Evolutionary conservation across 2,113 vertebrate species (phyloP).

Genomic region (Cacatua alba): DNA sequence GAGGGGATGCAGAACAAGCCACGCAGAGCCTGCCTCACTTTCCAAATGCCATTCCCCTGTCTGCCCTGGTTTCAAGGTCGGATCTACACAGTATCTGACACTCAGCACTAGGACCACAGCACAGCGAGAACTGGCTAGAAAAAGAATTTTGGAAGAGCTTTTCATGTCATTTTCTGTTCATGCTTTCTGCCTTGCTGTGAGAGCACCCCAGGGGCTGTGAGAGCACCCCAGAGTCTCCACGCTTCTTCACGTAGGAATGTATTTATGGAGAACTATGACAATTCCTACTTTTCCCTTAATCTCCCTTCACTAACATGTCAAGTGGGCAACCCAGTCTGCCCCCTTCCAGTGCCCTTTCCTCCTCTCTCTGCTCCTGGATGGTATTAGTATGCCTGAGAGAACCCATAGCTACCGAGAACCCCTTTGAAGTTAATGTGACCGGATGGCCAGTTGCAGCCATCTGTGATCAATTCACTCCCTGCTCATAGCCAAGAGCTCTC

Average conservation of each 20-base stretch:
- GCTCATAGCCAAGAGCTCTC: not conserved
- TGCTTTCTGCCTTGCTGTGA: not conserved
- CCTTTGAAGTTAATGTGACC: constrained; percentile 18
- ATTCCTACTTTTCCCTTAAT: not conserved
- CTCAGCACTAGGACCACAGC: not conserved
- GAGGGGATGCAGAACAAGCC: not conserved
- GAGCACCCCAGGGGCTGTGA: not conserved
- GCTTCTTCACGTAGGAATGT: not conserved
- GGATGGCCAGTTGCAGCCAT: not conserved
- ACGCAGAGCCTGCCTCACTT: not conserved
- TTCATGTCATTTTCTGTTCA: not conserved
- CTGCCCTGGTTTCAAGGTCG: not conserved
- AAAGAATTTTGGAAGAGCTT: not conserved
- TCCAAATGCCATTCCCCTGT: not conserved
- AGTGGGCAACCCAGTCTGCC: not conserved
- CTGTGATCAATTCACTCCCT: constrained; percentile 5
- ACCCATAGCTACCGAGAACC: not conserved
- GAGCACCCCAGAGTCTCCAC: not conserved
- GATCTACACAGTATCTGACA: not conserved
- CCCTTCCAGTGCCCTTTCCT: not conserved
- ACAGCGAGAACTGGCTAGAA: not conserved
- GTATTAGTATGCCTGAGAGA: not conserved
- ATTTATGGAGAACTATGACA: constrained; percentile 2
- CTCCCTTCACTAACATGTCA: not conserved
- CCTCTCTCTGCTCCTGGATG: not conserved